These are phyloP conservation scores for Poecilia velifera DNA, from an alignment of 2,797 vertebrate genomes.

Conservation along the genomic window DNA sequence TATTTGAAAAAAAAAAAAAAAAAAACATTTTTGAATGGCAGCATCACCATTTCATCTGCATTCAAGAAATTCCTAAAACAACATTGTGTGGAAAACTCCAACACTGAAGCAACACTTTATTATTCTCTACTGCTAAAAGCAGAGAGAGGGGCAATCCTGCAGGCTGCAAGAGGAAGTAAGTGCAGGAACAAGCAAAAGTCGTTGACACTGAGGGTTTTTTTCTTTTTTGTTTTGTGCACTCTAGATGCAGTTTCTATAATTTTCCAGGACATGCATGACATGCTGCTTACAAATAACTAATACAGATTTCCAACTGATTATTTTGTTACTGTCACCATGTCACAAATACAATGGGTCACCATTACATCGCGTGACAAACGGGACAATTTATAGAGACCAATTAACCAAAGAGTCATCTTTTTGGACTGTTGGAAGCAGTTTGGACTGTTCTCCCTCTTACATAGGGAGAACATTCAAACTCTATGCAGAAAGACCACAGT, in stretches of 20 bases:
- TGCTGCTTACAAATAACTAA: background rate
- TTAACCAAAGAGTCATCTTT: background rate
- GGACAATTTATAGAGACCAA: background rate
- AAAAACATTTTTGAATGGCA: background rate
- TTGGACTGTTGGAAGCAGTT: background rate
- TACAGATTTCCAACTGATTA: background rate
- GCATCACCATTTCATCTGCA: background rate
- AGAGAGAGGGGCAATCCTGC: background rate
- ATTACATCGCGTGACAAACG: background rate
- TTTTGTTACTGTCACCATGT: background rate
- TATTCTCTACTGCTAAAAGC: background rate
- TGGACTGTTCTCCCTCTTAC: background rate
- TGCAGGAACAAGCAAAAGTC: background rate
- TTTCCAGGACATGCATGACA: background rate
- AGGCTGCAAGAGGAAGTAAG: background rate
- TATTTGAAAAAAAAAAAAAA: background rate
- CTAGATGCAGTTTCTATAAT: background rate
- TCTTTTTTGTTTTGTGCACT: background rate
- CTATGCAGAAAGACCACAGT: background rate
- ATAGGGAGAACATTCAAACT: background rate
- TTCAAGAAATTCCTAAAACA: background rate
- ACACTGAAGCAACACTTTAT: background rate
- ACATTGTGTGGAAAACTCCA: background rate
- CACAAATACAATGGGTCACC: background rate
- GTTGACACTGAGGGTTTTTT: background rate